These are phyloP conservation scores for Channallabes apus DNA, from an alignment of 2,797 vertebrate genomes.

Conservation along the genomic window DNA sequence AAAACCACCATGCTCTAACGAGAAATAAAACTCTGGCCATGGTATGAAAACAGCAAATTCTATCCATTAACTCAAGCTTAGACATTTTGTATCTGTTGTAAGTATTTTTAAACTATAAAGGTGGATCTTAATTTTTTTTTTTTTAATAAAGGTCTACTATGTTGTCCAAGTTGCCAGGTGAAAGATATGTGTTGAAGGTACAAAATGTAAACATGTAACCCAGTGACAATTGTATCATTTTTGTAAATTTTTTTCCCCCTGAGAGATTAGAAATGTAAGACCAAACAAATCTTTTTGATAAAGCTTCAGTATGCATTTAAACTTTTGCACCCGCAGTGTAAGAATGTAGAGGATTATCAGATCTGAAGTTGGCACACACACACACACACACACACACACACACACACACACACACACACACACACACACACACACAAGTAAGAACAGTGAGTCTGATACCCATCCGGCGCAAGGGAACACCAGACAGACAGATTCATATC, in stretches of 20 bases:
- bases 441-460: constrained; percentile 63
- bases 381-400: neutral
- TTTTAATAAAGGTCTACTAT: too few species aligned
- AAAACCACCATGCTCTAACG: too few species aligned
- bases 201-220: neutral
- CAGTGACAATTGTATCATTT: neutral
- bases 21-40: too few species aligned
- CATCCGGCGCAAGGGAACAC: constrained; percentile 63
- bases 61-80: neutral
- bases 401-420: constrained; percentile 2
- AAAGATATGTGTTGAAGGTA: neutral
- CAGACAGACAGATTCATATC: constrained; percentile 62
- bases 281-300: constrained; percentile 53
- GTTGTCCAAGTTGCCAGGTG: neutral
- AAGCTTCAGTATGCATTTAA: constrained; percentile 54
- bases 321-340: constrained; percentile 43
- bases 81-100: neutral
- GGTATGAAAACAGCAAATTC: too few species aligned
- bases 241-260: neutral
- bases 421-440: constrained; percentile 34
- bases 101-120: neutral
- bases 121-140: neutral
- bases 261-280: constrained; percentile 10
- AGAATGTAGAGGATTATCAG: constrained; percentile 65
- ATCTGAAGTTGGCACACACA: constrained; percentile 62